A percentile compares a stretch with the other conserved stretches of the same genome.
Conservation (phyloP, 2,888 invertebrate genomes). For the Acanthacorydalis orientalis region DNA sequence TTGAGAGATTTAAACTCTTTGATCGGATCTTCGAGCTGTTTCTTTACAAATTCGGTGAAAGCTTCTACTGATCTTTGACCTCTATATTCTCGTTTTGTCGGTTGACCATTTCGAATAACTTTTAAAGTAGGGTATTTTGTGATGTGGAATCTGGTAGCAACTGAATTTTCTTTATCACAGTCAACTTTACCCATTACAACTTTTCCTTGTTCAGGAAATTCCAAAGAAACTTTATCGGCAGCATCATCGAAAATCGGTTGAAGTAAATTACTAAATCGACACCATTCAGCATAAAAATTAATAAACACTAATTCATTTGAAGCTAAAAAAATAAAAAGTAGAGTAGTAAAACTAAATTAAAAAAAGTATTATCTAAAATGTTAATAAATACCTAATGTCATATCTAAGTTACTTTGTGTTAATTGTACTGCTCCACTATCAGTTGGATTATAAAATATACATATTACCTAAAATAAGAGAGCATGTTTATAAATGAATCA, state of each 20-base stretch:
- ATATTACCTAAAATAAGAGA: slow-evolving; percentile 26
- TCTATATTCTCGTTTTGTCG: slow-evolving; percentile 80
- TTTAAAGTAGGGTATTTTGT: slow-evolving; percentile 98
- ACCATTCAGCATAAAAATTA: slow-evolving; percentile 99
- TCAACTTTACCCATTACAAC: slow-evolving; percentile 94
- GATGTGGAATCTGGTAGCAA: slow-evolving; percentile 86
- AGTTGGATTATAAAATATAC: slow-evolving; percentile 53
- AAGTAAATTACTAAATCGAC: slow-evolving; percentile 92
- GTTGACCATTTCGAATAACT: slow-evolving; percentile 76
- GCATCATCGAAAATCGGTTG: slow-evolving; percentile 95
- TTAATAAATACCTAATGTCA: slow-evolving; percentile 54
- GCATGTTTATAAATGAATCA: not conserved
- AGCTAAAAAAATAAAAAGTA: slow-evolving; percentile 41
- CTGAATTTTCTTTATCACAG: slow-evolving; percentile 79
- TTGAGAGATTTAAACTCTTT: slow-evolving; percentile 55
- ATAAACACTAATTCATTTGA: slow-evolving; percentile 93
- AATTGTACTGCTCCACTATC: slow-evolving; percentile 71
- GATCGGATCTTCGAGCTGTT: slow-evolving; percentile 76
- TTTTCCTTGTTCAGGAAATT: slow-evolving; percentile 63
- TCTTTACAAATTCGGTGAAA: slow-evolving; percentile 71
- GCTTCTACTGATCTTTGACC: slow-evolving; percentile 83
- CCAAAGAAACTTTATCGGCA: slow-evolving; percentile 64
- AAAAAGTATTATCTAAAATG: not conserved
- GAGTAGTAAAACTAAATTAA: not conserved
- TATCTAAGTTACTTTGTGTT: slow-evolving; percentile 65